Evolutionary conservation across 1,140 invertebrate genomes (phyloP).

Genomic region (Leptonema lineaticorne): DNA sequence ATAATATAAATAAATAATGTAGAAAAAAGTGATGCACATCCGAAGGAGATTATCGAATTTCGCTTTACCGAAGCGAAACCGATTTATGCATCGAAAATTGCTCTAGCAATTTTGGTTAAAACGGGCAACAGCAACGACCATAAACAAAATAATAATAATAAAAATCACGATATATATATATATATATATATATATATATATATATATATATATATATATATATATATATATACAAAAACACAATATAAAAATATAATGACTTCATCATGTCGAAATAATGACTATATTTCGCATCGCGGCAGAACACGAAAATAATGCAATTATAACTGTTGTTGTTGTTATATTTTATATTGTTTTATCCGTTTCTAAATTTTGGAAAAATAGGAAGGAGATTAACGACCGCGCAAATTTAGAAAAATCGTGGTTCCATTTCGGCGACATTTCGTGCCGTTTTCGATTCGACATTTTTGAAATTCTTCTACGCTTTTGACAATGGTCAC

Average conservation of each 20-base stretch:
- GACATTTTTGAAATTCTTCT: neutral
- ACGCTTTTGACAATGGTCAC: neutral
- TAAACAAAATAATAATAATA: too few relatives aligned
- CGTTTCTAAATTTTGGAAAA: too few relatives aligned
- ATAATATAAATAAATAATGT: neutral
- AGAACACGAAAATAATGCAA: conserved; percentile 16
- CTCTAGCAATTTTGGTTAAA: conserved; percentile 19
- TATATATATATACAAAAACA: too few relatives aligned
- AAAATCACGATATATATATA: conserved; percentile 22
- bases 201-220: too few relatives aligned
- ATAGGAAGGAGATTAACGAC: too few relatives aligned
- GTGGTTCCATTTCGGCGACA: neutral
- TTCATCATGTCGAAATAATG: conserved; percentile 22
- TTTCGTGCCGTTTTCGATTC: neutral
- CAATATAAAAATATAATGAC: conserved; percentile 16
- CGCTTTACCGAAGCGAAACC: conserved; percentile 8
- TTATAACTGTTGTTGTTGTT: conserved; percentile 3
- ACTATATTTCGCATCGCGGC: neutral
- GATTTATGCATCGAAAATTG: conserved; percentile 18
- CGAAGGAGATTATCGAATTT: conserved; percentile 1
- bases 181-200: too few relatives aligned
- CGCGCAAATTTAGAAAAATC: neutral
- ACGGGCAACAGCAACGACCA: too few relatives aligned
- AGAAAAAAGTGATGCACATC: neutral
- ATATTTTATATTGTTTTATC: neutral